Evolutionary conservation across 2,797 vertebrate species (phyloP), one percentile per base, ranked within the genome.

Genomic region (Urocyon cinereoargenteus): DNA sequence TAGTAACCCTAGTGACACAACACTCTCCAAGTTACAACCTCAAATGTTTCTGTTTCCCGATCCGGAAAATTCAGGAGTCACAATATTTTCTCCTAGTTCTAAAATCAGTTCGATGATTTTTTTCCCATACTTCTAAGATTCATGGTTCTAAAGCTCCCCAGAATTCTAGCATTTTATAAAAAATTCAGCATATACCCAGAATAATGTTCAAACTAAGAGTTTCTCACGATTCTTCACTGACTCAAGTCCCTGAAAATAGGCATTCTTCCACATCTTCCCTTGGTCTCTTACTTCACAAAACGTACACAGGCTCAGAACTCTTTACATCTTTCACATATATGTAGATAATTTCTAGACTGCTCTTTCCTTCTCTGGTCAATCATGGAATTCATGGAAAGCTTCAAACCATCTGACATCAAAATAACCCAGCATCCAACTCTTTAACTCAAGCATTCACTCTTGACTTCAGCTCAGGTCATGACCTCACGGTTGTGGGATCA

Each of bases 321-420:
- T 21, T 16, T 94, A 79, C 55, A 61, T 79, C n/a, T 86, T 81
- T 81, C 34, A 59, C 18, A 40, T 34, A 62, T 14, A 68, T 31
- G 26, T n/a, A 13, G 19, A 78, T 24, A 19, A 89, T 59, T 91
- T 16, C 51, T 90, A 79, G 22, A 72, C 24, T 94, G 64, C 81
- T 51, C 45, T 90, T 90, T 55, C 13, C 70, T 45, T 79, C 24
- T 90, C 53, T 13, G 59, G 13, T 13, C 26, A 75, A 26, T 92
- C n/a, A 72, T 24, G 14, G 66, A 96, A 94, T 92, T 87, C 49
- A 62, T 7, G 1, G 82, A 96, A 95, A 88, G 19, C 77, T 22
- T 90, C 75, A 84, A 82, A 92, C 2, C 45, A 45, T 8, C 5
- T 84, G 16, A 91, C 24, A 95, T n/a, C 36, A 45, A 90, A 85